A percentile compares a stretch with the other conserved stretches of the same genome.
Evolutionary conservation across 2,113 vertebrate species (phyloP).

Genomic region (Anarrhichthys ocellatus): DNA sequence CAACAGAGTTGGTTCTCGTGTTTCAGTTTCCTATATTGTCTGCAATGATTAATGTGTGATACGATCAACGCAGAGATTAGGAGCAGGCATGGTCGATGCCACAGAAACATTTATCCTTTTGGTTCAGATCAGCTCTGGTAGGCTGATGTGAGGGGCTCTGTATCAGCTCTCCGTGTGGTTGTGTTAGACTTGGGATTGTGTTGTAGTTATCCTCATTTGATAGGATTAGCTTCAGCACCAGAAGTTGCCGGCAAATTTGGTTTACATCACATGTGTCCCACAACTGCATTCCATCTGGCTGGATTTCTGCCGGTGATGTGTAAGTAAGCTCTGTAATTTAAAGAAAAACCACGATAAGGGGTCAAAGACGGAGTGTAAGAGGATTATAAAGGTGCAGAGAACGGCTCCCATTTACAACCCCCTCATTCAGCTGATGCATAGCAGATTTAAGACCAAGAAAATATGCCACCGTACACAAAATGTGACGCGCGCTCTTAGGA

Average conservation of each 20-base stretch:
- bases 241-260: conserved; percentile 43
- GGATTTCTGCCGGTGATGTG: conserved; percentile 40
- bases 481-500: conserved; percentile 14
- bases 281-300: conserved; percentile 24
- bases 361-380: conserved; percentile 51
- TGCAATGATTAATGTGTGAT: conserved; percentile 1
- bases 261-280: conserved; percentile 39
- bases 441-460: conserved; percentile 5
- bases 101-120: conserved; percentile 16
- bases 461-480: conserved; percentile 9
- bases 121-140: conserved; percentile 33
- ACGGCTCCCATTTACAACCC: conserved; percentile 17
- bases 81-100: not conserved
- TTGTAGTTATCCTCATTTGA: conserved; percentile 71
- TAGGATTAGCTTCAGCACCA: conserved; percentile 72
- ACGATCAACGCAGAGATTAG: not conserved
- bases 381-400: conserved; percentile 58
- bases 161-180: conserved; percentile 48
- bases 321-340: conserved; percentile 59
- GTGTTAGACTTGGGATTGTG: conserved; percentile 69
- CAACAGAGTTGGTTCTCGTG: not conserved
- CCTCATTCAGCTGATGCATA: conserved; percentile 11
- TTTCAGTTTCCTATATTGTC: not conserved
- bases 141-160: conserved; percentile 40
- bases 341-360: conserved; percentile 44